Evolutionary conservation across 2,888 invertebrate species (phyloP).

Genomic region (Calliopum simillimum): DNA sequence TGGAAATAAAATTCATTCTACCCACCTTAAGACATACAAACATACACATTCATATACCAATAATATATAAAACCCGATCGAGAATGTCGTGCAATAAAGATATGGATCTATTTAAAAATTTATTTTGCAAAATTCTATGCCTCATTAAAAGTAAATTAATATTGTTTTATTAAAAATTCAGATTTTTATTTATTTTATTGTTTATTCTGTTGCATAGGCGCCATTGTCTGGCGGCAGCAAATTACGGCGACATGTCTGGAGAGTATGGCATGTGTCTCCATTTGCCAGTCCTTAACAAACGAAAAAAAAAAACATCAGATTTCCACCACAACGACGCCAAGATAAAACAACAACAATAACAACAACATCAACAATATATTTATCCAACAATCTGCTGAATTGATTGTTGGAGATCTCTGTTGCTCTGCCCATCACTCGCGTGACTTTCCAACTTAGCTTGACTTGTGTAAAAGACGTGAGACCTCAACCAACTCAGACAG

Average conservation of each 20-base stretch:
- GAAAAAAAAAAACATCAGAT: conserved; percentile 42
- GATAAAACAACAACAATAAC: conserved; percentile 28
- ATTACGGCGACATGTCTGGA: conserved; percentile 64
- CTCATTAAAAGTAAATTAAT: no score
- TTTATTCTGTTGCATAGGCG: no score
- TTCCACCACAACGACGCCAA: conserved; percentile 33
- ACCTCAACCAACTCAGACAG: not conserved
- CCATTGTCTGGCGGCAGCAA: conserved; percentile 52
- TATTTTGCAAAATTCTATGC: no score
- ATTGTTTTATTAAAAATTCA: no score
- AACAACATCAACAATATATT: conserved; percentile 25
- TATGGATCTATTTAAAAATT: no score
- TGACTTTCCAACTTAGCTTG: conserved; percentile 19
- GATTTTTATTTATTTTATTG: no score
- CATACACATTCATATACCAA: no score
- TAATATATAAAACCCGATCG: no score
- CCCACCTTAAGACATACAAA: no score
- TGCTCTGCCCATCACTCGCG: conserved; percentile 11
- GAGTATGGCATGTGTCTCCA: conserved; percentile 48
- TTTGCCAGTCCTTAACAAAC: conserved; percentile 3
- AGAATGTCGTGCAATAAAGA: no score
- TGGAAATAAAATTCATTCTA: no score
- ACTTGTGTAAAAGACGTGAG: not conserved
- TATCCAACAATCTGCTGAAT: conserved; percentile 26
- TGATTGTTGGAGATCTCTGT: conserved; percentile 29